Conservation (phyloP, 2,797 vertebrate species). For the Psittacula echo region DNA sequence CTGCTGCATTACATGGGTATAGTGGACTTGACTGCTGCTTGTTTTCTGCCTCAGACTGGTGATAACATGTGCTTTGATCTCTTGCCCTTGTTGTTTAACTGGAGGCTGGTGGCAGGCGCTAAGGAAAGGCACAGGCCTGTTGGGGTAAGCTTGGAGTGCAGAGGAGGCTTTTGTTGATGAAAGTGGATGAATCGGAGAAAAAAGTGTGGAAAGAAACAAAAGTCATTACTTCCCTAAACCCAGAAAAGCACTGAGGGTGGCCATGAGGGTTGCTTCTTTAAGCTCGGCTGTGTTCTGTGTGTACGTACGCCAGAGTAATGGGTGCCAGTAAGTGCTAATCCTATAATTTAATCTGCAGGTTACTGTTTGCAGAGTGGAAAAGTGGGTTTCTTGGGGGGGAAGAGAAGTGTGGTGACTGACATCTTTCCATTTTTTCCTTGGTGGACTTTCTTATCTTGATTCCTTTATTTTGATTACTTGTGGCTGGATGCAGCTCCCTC, state of each 20-base stretch:
- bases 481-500: background rate
- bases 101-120: background rate
- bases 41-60: background rate
- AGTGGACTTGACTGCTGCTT: background rate
- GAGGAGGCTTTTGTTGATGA: background rate
- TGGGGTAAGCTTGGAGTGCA: background rate
- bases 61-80: background rate
- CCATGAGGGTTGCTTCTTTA: background rate
- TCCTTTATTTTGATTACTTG: background rate
- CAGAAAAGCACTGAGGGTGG: background rate
- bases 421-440: background rate
- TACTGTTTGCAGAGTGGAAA: background rate
- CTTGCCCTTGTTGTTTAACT: background rate
- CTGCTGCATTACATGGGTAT: background rate
- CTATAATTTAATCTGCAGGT: background rate
- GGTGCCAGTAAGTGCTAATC: background rate
- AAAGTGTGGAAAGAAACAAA: background rate
- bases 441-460: background rate
- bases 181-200: background rate
- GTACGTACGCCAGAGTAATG: fast-evolving
- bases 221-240: background rate
- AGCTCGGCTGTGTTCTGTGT: background rate
- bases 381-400: background rate
- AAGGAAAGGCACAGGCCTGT: background rate
- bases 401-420: background rate